Percentiles rank a stretch among this genome's conserved stretches.
Evolutionary conservation across 2,888 invertebrate species (phyloP).

Genomic region (Spodoptera littoralis): DNA sequence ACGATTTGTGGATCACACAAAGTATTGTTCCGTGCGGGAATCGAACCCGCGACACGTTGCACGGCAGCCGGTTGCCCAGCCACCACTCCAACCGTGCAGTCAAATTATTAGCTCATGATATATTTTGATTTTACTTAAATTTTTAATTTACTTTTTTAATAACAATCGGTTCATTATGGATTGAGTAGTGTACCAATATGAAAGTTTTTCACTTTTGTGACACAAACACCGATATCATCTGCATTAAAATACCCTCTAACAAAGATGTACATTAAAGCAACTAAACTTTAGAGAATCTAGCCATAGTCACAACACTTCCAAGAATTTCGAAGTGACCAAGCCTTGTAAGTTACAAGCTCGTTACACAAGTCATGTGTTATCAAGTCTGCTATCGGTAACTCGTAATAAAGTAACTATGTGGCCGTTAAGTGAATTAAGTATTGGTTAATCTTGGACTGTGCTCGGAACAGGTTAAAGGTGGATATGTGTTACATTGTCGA

Average conservation of each 20-base stretch:
- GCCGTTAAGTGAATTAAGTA: constrained; percentile 55
- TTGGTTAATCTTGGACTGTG: constrained; percentile 49
- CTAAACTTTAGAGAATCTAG: not conserved
- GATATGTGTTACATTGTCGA: constrained; percentile 21
- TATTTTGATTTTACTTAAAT: no score
- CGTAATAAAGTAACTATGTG: constrained; percentile 55
- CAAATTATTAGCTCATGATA: no score
- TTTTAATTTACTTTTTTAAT: no score
- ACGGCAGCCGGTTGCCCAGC: no score
- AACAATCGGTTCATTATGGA: no score
- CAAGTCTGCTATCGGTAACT: constrained; percentile 42
- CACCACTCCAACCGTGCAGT: no score
- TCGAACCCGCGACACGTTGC: no score
- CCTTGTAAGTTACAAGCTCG: constrained; percentile 34
- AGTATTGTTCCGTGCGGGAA: no score
- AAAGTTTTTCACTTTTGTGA: no score
- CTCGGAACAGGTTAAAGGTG: constrained; percentile 31
- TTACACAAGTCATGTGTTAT: constrained; percentile 56
- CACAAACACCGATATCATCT: no score
- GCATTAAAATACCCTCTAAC: not conserved
- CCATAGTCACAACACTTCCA: not conserved
- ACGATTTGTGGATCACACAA: no score
- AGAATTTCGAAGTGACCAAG: constrained; percentile 23
- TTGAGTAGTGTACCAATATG: no score
- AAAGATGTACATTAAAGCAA: not conserved